Conservation (phyloP, 2,888 invertebrate genomes). For the Macropis europaea region DNA sequence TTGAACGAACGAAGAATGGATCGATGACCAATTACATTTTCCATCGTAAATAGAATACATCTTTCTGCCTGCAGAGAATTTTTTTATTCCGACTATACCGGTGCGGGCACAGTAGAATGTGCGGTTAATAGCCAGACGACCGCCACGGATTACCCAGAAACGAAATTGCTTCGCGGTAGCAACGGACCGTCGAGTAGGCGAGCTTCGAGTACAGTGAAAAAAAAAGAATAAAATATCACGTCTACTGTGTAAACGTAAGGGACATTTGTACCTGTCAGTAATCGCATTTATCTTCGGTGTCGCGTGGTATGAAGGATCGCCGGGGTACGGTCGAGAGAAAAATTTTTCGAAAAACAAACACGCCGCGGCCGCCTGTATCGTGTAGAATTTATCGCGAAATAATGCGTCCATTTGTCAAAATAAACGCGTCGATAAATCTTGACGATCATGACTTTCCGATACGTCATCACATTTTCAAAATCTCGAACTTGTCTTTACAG, state of each 20-base stretch:
- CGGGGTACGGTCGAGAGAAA: constrained; percentile 40
- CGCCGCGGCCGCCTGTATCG: constrained; percentile 34
- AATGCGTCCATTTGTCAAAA: constrained; percentile 43
- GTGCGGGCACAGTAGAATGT: background rate
- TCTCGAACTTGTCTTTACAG: no score
- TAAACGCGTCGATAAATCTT: constrained; percentile 39
- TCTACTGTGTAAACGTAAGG: constrained; percentile 47
- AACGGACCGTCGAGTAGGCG: background rate
- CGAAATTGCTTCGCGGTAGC: constrained; percentile 2
- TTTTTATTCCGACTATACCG: background rate
- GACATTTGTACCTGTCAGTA: constrained; percentile 63
- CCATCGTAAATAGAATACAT: no score
- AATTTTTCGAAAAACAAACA: constrained; percentile 62
- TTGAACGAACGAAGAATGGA: no score
- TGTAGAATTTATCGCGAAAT: constrained; percentile 50
- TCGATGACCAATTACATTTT: no score
- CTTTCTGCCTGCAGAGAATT: background rate
- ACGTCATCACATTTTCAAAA: no score
- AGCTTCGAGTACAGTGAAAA: background rate
- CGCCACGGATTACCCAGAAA: constrained; percentile 6
- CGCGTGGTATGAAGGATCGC: constrained; percentile 59
- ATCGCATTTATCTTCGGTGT: constrained; percentile 61
- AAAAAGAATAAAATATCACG: constrained; percentile 28
- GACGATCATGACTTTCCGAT: constrained; percentile 1
- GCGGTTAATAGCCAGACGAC: constrained; percentile 5